Base-by-base conservation (phyloP, 2,113 vertebrate species). In the Myiagra hebetior region DNA sequence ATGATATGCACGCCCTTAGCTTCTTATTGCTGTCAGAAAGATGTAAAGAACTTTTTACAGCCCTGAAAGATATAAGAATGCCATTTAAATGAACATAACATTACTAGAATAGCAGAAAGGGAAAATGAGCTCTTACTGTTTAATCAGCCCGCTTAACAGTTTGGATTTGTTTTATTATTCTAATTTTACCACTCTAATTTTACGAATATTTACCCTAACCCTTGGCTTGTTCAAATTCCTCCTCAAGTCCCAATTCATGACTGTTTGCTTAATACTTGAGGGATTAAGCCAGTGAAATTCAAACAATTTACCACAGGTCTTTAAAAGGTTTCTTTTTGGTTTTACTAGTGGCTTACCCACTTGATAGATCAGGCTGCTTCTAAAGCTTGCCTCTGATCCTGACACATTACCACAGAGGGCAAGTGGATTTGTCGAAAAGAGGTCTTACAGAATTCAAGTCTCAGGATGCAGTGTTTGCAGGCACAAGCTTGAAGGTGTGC, bases 221-320 rank as follows among this genome's bases (percentile, higher is more conserved):
- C 23, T 90, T 52, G 11, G 69, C 55, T 85, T 76, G 52, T 68
- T 91, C 84, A 91, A 44, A 92, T 85, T 85, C 52, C 52, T 81
- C 31, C n/a, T 89, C 77, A 80, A 88, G 37, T 87, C 53, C n/a
- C 22, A 68, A 9, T 84, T 91, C 65, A 60, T 80, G 85, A 80
- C 49, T 86, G 83, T 96, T 92, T 96, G 72, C 88, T 92, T 96
- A 95, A 89, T 86, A 91, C 86, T 91, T 91, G 60, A 87, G 33
- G 52, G 62, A 92, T 93, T 93, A 95, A 89, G 59, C 39, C 55
- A 85, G 33, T 23, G n/a, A 87, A 80, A 97, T 30, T 93, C 85
- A 77, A 91, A 86, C 79, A 78, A 84, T 68, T 88, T 86, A 81
- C 69, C 78, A 76, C 22, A 91, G 44, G 13, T 72, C 68, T 70